Percentiles rank a stretch among this genome's conserved stretches.
Evolutionary conservation across 2,888 invertebrate genomes (phyloP).

Genomic region (Stenodera caucasica): DNA sequence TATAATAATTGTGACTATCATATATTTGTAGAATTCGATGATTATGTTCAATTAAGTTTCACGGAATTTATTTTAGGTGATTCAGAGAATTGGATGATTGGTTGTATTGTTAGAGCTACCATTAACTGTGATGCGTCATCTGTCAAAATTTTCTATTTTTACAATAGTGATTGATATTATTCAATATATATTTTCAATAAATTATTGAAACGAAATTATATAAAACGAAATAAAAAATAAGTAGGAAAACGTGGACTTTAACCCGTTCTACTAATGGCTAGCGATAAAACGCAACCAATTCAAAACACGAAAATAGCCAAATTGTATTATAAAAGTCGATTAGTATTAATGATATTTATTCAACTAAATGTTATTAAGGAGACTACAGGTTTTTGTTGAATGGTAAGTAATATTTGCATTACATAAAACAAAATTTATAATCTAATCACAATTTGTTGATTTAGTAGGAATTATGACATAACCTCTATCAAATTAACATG

Average conservation of each 20-base stretch:
- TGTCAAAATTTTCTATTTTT: neutral
- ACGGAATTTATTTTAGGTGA: too few species aligned
- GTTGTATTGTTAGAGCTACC: neutral
- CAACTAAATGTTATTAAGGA: neutral
- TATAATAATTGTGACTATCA: too few species aligned
- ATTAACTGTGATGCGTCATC: neutral
- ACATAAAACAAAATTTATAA: too few species aligned
- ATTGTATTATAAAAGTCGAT: conserved; percentile 5
- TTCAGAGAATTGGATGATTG: too few species aligned
- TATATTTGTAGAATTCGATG: too few species aligned
- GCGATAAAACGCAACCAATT: neutral
- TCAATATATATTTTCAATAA: neutral
- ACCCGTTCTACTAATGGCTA: neutral
- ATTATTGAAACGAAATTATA: neutral
- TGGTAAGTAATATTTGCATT: neutral
- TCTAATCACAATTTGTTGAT: too few species aligned
- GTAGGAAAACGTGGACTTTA: neutral
- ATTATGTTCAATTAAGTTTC: too few species aligned
- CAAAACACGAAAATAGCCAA: neutral
- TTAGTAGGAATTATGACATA: too few species aligned
- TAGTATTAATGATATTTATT: conserved; percentile 1
- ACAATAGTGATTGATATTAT: too few species aligned
- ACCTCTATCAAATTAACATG: neutral
- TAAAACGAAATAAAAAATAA: neutral
- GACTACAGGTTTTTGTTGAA: neutral